Conservation (phyloP, 2,113 vertebrate species). For the Leucoraja erinaceus region DNA sequence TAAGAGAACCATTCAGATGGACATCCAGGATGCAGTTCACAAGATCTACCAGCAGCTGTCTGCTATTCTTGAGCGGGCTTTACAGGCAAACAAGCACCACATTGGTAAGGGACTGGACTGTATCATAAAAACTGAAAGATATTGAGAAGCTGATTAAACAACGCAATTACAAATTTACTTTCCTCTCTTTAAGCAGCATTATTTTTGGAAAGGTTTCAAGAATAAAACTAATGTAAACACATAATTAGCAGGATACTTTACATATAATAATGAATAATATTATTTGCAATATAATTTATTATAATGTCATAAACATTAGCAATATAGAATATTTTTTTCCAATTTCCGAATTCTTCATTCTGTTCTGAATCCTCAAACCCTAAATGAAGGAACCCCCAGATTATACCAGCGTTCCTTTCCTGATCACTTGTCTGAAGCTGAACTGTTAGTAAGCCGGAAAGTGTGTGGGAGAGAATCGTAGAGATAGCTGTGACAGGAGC, state of each 20-base stretch:
- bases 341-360: neutral
- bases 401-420: no score
- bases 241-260: neutral
- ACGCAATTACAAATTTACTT: neutral
- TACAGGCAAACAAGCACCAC: constrained; percentile 91
- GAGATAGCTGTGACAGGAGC: no score
- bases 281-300: no score
- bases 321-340: neutral
- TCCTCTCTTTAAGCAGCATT: neutral
- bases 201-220: neutral
- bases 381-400: no score
- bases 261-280: no score
- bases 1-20: constrained; percentile 82
- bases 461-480: no score
- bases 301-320: no score
- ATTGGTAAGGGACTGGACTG: constrained; percentile 64
- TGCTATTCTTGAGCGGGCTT: constrained; percentile 80
- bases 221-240: neutral
- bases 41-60: constrained; percentile 96
- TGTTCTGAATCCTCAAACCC: neutral
- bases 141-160: neutral
- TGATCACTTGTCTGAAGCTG: no score
- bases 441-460: no score
- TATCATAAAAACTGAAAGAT: neutral
- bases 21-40: constrained; percentile 92